Base-by-base conservation (phyloP, 1,140 invertebrate genomes). In the Pseudomyrmex cubaensis region DNA sequence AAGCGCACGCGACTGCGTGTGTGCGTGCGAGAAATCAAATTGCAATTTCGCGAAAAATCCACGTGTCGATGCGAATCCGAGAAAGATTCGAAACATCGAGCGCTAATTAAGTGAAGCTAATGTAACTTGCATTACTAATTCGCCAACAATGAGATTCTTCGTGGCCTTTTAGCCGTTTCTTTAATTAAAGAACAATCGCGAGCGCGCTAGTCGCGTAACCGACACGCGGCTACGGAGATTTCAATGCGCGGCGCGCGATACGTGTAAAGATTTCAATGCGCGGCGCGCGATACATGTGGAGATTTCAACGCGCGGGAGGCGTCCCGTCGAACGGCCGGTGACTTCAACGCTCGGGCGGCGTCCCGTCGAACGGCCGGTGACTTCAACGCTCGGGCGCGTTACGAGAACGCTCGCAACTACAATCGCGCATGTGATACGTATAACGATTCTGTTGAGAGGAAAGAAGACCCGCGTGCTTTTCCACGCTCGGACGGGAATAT, bases 401-500 rank as follows among this genome's bases (percentile, higher is more conserved):
- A 69, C 67, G 73, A 67, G 48, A 82, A 44, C 8, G 22, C 10
- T 44, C 52, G n/a, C 35, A 35, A 5, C 35, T 50, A 44, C 1
- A 2, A 78, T 66, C 50, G 57, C 17, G 48, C 61, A 46, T 12
- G 50, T 52, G 13, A 52, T 52, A 50, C 35, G 44, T 20, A 20
- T 20, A 20, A 20, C 20, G 20, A 20, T 20, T 20, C 20, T 20
- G 20, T 20, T 20, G 20, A 20, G 20, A 20, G 20, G 0, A 62
- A 2, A 17, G 62, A 44, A 57, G 59, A 75, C 20, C 20, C 56
- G 56, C 52, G 56, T 69, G 63, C 56, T 56, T 48, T 73, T 64
- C 48, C 62, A 59, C 72, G 78, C n/a, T 54, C 57, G 9, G 70
- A 77, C 77, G 7, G 17, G 59, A 57, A 59, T 15, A 50, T 82